These are phyloP conservation scores for Gonocerus acuteangulatus DNA, from an alignment of 2,888 invertebrate species.

Conservation along the genomic window DNA sequence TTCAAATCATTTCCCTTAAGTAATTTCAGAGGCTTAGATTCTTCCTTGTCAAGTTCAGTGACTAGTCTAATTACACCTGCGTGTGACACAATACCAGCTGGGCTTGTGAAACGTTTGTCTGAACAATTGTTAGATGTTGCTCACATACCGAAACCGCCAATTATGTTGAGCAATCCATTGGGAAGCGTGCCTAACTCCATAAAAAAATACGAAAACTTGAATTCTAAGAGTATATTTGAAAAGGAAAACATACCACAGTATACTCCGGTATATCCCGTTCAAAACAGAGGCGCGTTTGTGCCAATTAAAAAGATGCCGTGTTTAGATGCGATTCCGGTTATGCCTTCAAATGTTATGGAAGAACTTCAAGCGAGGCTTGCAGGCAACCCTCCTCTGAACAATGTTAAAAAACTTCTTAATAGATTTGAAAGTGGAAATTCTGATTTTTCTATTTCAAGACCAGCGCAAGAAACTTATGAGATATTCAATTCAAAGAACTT, in stretches of 20 bases:
- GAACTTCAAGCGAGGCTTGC: slow-evolving; percentile 33
- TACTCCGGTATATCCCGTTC: too few species aligned
- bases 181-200: neutral
- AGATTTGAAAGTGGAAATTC: slow-evolving; percentile 3
- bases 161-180: neutral
- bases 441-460: neutral
- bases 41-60: neutral
- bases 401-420: slow-evolving; percentile 13
- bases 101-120: slow-evolving; percentile 12
- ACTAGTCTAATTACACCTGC: neutral
- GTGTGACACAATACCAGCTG: slow-evolving; percentile 1
- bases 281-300: too few species aligned
- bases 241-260: neutral
- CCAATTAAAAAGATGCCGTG: neutral
- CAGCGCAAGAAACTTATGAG: neutral
- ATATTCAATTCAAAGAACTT: neutral
- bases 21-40: neutral
- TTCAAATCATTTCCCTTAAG: neutral
- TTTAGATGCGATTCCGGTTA: slow-evolving; percentile 8
- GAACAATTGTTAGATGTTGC: neutral
- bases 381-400: neutral
- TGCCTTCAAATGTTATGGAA: slow-evolving; percentile 21
- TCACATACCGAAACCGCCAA: neutral
- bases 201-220: neutral
- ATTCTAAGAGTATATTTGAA: neutral